A percentile compares a stretch with the other conserved stretches of the same genome.
phyloP scores from a whole-genome alignment of 2,113 vertebrate species.

The Saimiri boliviensis region DNA sequence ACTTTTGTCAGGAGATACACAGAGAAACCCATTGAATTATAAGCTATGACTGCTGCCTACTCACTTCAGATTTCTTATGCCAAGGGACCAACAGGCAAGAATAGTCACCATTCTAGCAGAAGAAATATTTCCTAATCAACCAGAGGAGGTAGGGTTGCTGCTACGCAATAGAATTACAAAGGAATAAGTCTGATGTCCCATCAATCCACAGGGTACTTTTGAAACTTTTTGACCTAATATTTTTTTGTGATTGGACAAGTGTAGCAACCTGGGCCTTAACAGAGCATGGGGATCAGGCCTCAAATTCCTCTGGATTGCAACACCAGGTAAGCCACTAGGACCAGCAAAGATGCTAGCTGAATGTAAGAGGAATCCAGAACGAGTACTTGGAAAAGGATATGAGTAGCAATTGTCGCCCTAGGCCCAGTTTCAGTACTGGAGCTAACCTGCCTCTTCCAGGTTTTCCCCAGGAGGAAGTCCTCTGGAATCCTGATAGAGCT shows the following conservation, averaged over 20 bases:
- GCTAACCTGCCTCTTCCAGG: not conserved
- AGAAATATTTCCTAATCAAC: not conserved
- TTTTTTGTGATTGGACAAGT: not conserved
- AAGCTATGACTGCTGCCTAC: not conserved
- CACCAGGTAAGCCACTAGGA: not conserved
- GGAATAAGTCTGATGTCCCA: not conserved
- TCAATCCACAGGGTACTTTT: not conserved
- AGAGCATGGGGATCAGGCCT: not conserved
- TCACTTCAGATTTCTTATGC: not conserved
- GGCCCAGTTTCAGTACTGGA: not conserved
- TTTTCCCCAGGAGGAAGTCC: not conserved
- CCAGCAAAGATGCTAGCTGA: not conserved
- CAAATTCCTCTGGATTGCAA: not conserved
- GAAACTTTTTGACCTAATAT: not conserved
- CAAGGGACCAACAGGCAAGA: not conserved
- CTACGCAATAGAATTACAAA: not conserved
- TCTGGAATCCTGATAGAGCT: not conserved
- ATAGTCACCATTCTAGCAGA: not conserved
- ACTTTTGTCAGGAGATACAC: not conserved
- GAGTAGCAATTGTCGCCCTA: not conserved
- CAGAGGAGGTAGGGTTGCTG: not conserved
- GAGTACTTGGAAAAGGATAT: not conserved
- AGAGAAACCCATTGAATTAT: not conserved
- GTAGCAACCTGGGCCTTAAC: not conserved
- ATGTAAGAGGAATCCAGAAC: not conserved